Base-by-base conservation (phyloP, 2,888 invertebrate genomes). In the Drosophila kambysellisi region DNA sequence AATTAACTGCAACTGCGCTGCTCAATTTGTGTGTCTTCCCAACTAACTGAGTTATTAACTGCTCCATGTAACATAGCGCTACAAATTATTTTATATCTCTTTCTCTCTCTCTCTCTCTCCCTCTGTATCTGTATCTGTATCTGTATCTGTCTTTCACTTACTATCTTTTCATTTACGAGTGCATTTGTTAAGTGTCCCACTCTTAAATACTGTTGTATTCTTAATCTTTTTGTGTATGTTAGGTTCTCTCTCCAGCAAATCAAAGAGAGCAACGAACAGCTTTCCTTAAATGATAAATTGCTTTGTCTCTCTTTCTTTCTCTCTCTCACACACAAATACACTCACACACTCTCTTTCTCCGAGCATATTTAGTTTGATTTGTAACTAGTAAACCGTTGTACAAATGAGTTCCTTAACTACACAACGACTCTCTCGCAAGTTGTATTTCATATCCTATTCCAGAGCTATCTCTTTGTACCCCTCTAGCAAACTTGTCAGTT, bases 51-150 rank as follows among this genome's bases (percentile, higher is more conserved):
- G 52, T 50, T 48, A 54, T 61, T 62, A 81, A 63, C 70, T 68
- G 71, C 75, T 76, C 81, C 48, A 41, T 72, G 72, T 82, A 69
- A 56, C 39, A 68, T 73, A 70, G 51, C 61, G 70, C 74, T 73
- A 72, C 11, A 35, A 50, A 29, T 56, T 56, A 29, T 37, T 39
- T n/a, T 30, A 17, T 39, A 50, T 32, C 51, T 52, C 62, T 67
- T 8, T 59, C 61, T 54, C 20, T 73, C 25, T 58, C 29, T 71
- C 9, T 50, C 57, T 70, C 39, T 61, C 20, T 73, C 25, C 54
- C 29, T 71, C 9, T 50, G 52, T 70, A 35, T 61, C 20, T 25
- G 20, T 25, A 25, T 25, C 20, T 25, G 20, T 25, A 25, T 25
- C 25, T 64, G 8, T 73, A 3, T 63, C 17, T 60, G 25, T 68